These are phyloP conservation scores for Pseudochirops corinnae DNA, from an alignment of 2,797 vertebrate genomes.

Conservation along the genomic window DNA sequence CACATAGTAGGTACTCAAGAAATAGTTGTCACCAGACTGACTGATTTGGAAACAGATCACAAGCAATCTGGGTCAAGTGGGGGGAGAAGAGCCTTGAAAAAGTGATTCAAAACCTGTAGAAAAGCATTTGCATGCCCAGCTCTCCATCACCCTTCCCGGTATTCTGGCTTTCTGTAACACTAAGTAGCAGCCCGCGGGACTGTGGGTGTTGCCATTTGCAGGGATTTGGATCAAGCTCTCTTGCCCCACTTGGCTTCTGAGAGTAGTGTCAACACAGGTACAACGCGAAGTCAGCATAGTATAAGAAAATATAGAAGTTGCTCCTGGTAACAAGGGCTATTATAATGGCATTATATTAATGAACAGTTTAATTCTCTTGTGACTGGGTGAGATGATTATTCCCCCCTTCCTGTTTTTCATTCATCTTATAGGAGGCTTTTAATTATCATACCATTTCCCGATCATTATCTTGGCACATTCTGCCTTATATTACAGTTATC, in stretches of 20 bases:
- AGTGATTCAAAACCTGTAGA: conserved; percentile 27
- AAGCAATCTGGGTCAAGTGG: conserved; percentile 14
- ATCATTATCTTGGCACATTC: background rate
- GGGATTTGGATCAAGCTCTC: conserved; percentile 39
- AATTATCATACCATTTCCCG: background rate
- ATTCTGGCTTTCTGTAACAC: background rate
- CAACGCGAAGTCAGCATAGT: conserved; percentile 44
- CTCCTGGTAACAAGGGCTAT: conserved; percentile 24
- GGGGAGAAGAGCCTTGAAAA: background rate
- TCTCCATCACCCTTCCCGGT: background rate
- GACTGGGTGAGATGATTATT: conserved; percentile 16
- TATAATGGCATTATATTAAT: conserved; percentile 1
- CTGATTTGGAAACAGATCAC: conserved; percentile 34
- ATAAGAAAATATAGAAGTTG: conserved; percentile 26
- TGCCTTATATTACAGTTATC: background rate
- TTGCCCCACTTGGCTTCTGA: conserved; percentile 1
- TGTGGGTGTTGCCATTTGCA: background rate
- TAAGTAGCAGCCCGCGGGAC: background rate
- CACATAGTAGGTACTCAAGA: conserved; percentile 3
- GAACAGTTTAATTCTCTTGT: conserved; percentile 7
- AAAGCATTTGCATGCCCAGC: background rate
- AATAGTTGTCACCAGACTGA: background rate
- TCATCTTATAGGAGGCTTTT: conserved; percentile 25
- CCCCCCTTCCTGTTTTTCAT: conserved; percentile 23
- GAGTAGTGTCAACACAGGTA: conserved; percentile 10